These are phyloP conservation scores for Drosophila hawaiiensis DNA, from an alignment of 2,888 invertebrate species.

Conservation along the genomic window DNA sequence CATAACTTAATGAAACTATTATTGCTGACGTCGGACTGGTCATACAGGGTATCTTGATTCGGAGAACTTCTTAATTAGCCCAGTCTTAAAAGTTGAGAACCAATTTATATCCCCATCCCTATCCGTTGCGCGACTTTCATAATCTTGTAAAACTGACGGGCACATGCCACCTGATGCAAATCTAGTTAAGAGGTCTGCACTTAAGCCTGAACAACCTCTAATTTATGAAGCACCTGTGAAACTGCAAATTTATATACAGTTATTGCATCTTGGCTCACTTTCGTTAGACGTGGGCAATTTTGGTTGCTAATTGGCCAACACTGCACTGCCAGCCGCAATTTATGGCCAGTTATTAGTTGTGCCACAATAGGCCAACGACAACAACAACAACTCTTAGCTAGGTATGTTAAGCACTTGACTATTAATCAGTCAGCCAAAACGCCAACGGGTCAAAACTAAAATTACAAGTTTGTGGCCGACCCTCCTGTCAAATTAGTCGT, in stretches of 20 bases:
- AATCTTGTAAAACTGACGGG: constrained; percentile 1
- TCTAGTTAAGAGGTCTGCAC: constrained; percentile 33
- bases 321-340: constrained; percentile 66
- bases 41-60: background rate
- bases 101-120: background rate
- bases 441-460: constrained; percentile 46
- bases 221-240: constrained; percentile 51
- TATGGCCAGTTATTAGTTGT: constrained; percentile 65
- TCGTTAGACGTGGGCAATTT: constrained; percentile 53
- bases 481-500: constrained; percentile 37
- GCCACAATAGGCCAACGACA: constrained; percentile 18
- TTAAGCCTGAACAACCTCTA: constrained; percentile 45
- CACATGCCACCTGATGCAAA: constrained; percentile 36
- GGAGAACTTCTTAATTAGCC: background rate
- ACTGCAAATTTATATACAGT: constrained; percentile 17
- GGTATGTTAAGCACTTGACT: constrained; percentile 53
- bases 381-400: constrained; percentile 28
- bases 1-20: background rate
- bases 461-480: constrained; percentile 8
- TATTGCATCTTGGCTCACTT: constrained; percentile 29
- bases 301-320: constrained; percentile 72
- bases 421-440: constrained; percentile 68
- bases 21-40: background rate
- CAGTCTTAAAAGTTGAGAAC: background rate
- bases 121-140: constrained; percentile 11